phyloP scores from a whole-genome alignment of 2,113 vertebrate species.

The Colistium nudipinnis region DNA sequence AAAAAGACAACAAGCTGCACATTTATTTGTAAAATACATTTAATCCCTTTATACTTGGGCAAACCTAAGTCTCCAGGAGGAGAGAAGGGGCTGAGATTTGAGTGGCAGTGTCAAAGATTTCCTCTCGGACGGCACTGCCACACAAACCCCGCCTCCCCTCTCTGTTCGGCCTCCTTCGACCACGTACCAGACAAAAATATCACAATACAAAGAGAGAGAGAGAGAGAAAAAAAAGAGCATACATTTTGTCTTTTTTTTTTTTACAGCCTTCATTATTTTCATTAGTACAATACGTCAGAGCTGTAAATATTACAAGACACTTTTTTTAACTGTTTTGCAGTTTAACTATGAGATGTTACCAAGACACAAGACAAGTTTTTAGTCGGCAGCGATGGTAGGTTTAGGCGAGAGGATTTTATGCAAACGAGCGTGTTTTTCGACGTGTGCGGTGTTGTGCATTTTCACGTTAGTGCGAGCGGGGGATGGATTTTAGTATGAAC shows the following conservation, averaged over 20 bases:
- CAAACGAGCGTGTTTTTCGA: slow-evolving; percentile 8
- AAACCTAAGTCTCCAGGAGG: slow-evolving; percentile 71
- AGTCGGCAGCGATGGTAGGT: slow-evolving; percentile 48
- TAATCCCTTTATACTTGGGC: slow-evolving; percentile 83
- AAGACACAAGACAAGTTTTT: slow-evolving; percentile 67
- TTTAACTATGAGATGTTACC: slow-evolving; percentile 66
- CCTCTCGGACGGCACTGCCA: slow-evolving; percentile 39
- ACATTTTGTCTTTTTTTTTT: slow-evolving; percentile 74
- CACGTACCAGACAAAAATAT: slow-evolving; percentile 77
- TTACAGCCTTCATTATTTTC: slow-evolving; percentile 71
- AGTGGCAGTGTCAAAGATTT: slow-evolving; percentile 43
- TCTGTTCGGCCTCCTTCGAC: slow-evolving; percentile 47
- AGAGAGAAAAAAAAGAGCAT: too few species aligned
- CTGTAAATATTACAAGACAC: slow-evolving; percentile 78
- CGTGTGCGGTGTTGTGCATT: background rate
- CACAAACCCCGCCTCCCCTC: slow-evolving; percentile 46
- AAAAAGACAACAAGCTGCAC: background rate
- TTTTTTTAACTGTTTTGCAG: slow-evolving; percentile 57
- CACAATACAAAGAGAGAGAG: slow-evolving; percentile 73
- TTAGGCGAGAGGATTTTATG: slow-evolving; percentile 43
- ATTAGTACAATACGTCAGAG: slow-evolving; percentile 77
- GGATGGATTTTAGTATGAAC: background rate
- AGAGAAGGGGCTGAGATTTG: slow-evolving; percentile 55
- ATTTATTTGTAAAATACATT: slow-evolving; percentile 85
- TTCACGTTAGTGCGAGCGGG: background rate